Conservation (phyloP, 2,888 invertebrate genomes). For the Mythimna vitellina region DNA sequence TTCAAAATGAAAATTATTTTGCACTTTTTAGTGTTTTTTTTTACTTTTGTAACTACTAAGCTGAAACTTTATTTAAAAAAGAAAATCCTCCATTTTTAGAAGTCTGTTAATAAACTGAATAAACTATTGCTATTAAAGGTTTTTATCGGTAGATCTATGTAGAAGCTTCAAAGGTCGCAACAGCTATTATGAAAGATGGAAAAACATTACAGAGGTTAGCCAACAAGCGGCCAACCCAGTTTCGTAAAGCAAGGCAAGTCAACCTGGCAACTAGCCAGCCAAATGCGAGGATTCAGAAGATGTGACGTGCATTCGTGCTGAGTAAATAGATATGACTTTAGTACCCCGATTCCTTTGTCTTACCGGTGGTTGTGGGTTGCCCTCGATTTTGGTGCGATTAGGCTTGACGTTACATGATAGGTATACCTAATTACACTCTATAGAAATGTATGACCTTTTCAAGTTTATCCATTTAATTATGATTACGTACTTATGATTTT, state of each 20-base stretch:
- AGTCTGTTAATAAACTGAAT: background rate
- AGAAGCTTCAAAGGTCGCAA: constrained; percentile 8
- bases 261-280: constrained; percentile 47
- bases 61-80: too few relatives aligned
- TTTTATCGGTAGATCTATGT: background rate
- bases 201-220: constrained; percentile 16
- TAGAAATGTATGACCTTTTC: too few relatives aligned
- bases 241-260: constrained; percentile 40
- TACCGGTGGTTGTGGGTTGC: background rate
- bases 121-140: background rate
- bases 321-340: constrained; percentile 16
- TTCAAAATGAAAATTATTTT: too few relatives aligned
- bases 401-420: too few relatives aligned
- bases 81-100: too few relatives aligned
- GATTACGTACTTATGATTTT: too few relatives aligned
- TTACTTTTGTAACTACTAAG: too few relatives aligned
- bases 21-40: too few relatives aligned
- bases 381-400: background rate
- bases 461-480: too few relatives aligned
- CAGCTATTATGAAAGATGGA: constrained; percentile 15
- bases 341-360: constrained; percentile 13
- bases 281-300: constrained; percentile 30
- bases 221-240: constrained; percentile 29
- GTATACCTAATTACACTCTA: too few relatives aligned
- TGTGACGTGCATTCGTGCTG: constrained; percentile 20